Percentiles rank a stretch among this genome's conserved stretches.
Evolutionary conservation across 2,888 invertebrate species (phyloP).

Genomic region (Noctua janthina): DNA sequence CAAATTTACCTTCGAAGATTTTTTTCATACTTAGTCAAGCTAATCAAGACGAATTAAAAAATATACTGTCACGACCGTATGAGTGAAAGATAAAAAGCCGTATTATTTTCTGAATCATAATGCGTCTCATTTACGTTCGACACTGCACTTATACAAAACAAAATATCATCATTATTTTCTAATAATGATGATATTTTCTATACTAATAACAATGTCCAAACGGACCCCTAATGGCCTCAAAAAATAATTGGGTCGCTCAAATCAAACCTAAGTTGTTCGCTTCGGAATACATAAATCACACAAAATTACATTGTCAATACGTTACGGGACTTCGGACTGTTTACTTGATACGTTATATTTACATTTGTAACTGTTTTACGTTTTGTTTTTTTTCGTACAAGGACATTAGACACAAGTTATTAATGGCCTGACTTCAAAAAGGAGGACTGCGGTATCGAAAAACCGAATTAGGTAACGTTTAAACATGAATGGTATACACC

Average conservation of each 20-base stretch:
- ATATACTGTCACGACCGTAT: not conserved
- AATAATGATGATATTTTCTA: no score
- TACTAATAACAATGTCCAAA: not conserved
- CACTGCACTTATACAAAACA: not conserved
- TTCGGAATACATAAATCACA: slow-evolving; percentile 35
- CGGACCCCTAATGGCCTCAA: slow-evolving; percentile 3
- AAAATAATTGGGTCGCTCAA: slow-evolving; percentile 32
- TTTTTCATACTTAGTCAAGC: no score
- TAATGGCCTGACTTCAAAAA: not conserved
- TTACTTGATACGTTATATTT: not conserved
- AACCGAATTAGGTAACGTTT: no score
- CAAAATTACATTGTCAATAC: slow-evolving; percentile 36
- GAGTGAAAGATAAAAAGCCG: not conserved
- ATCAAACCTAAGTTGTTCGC: slow-evolving; percentile 6
- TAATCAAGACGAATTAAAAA: no score
- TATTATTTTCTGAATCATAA: not conserved
- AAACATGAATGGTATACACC: no score
- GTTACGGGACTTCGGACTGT: not conserved
- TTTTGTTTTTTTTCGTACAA: not conserved
- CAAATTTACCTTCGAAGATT: no score
- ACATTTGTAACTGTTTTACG: not conserved
- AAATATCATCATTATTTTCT: not conserved
- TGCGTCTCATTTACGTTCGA: not conserved
- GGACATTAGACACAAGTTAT: not conserved
- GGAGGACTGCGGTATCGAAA: not conserved